Evolutionary conservation across 2,888 invertebrate species (phyloP).

Genomic region (Homarus gammarus): DNA sequence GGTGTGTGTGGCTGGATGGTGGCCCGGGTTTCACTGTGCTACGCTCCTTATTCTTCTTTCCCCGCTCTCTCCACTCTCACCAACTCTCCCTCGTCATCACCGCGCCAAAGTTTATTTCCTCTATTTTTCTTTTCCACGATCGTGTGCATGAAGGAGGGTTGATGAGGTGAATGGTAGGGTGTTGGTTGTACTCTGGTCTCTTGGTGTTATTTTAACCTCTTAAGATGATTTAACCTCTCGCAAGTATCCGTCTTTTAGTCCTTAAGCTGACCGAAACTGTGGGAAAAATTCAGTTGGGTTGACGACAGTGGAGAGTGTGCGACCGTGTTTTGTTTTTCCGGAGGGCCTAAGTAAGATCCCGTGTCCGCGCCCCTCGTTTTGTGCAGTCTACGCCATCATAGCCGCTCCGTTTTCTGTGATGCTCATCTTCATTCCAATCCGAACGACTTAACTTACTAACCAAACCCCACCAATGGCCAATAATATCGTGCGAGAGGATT

Average conservation of each 20-base stretch:
- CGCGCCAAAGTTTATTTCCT: background rate
- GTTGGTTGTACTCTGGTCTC: background rate
- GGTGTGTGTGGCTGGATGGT: constrained; percentile 41
- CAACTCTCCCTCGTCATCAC: too few species aligned
- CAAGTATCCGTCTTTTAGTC: background rate
- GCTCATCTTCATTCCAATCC: constrained; percentile 45
- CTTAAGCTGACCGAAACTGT: constrained; percentile 52
- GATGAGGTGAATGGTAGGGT: background rate
- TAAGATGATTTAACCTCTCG: background rate
- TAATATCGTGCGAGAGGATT: background rate
- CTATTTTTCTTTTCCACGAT: background rate
- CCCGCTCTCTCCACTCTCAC: background rate
- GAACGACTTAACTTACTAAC: constrained; percentile 19
- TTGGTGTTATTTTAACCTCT: background rate
- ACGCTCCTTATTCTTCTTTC: constrained; percentile 29
- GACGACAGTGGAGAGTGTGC: constrained; percentile 49
- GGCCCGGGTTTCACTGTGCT: constrained; percentile 40
- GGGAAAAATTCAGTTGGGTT: constrained; percentile 48
- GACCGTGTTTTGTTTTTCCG: constrained; percentile 70
- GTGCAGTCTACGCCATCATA: constrained; percentile 66
- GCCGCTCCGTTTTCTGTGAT: constrained; percentile 54
- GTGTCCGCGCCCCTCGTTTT: constrained; percentile 66
- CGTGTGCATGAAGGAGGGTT: background rate
- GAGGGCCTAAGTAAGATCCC: constrained; percentile 70
- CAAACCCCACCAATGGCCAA: background rate